Evolutionary conservation across 2,113 vertebrate species (phyloP), one percentile per base, ranked within the genome.

Genomic region (Strigops habroptila): DNA sequence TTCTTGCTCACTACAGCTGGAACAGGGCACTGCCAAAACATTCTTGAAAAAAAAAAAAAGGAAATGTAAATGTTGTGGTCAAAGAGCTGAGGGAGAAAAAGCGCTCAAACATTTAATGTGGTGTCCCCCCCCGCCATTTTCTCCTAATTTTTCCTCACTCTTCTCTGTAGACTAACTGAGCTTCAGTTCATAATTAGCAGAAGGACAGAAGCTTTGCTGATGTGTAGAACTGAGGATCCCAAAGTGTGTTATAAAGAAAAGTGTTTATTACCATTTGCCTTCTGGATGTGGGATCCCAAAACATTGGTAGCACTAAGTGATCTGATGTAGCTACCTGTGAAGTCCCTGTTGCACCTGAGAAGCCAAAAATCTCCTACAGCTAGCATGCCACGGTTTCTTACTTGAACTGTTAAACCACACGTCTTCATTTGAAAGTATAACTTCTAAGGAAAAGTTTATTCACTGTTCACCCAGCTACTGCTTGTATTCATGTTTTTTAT

Each of bases 101-200:
- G 0, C 7, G 3, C 60, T 63, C 44, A 33, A 49, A 80, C 41
- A 6, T 71, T 70, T 88, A 3, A 24, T 51, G 65, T 31, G 5
- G 6, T 3, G 6, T 25, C 12, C 19, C 21, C 2, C 22, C 4
- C 12, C 2, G 3, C 21, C 3, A 4, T 52, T 78, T 75, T 49
- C 24, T 62, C 23, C 11, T 63, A 6, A 82, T 52, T 8, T 73
- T 70, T 31, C 19, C 14, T 65, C 35, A 18, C 12, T 43, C 23
- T 52, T 77, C 43, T 12, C n/a, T 46, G 6, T 86, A 39, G n/a
- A 30, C 9, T 68, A 46, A 30, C 10, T 49, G 49, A 71, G 25
- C 55, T 67, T 62, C 86, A 75, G 37, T 80, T 84, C 5, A 3
- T 12, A 76, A 57, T 9, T 17, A 48, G 37, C 2, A 4, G 17